phyloP scores from a whole-genome alignment of 2,888 invertebrate genomes.

The Strigamia maritima region DNA sequence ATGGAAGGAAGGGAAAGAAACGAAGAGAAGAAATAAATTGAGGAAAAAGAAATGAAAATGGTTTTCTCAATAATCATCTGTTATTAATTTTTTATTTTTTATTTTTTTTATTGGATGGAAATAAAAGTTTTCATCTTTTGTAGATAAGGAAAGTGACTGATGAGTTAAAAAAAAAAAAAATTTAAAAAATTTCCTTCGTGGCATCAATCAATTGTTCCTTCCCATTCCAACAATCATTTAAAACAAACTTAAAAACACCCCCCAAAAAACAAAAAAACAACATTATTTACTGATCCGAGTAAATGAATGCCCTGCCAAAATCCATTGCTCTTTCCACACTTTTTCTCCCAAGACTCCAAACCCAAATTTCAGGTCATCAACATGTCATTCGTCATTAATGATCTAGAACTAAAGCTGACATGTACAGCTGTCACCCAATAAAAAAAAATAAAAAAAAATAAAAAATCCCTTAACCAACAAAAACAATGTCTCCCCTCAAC shows the following conservation, averaged over 20 bases:
- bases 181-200: too few species aligned
- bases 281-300: neutral
- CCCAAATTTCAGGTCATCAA: slow-evolving; percentile 3
- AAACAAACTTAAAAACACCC: neutral
- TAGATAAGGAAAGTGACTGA: neutral
- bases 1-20: neutral
- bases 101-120: neutral
- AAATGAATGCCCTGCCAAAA: neutral
- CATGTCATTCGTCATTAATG: slow-evolving; percentile 31
- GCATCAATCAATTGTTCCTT: too few species aligned
- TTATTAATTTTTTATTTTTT: neutral
- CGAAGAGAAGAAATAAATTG: slow-evolving; percentile 5
- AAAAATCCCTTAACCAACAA: slow-evolving; percentile 1
- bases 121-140: neutral
- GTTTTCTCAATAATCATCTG: neutral
- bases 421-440: slow-evolving; percentile 15
- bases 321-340: neutral
- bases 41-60: slow-evolving; percentile 27
- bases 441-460: too few species aligned
- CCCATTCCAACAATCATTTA: too few species aligned
- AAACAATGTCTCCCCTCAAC: neutral
- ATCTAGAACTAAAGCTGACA: slow-evolving; percentile 30
- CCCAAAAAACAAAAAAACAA: neutral
- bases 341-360: neutral
- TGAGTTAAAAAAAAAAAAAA: neutral